phyloP scores from a whole-genome alignment of 2,797 vertebrate genomes.

The Gymnodraco acuticeps region DNA sequence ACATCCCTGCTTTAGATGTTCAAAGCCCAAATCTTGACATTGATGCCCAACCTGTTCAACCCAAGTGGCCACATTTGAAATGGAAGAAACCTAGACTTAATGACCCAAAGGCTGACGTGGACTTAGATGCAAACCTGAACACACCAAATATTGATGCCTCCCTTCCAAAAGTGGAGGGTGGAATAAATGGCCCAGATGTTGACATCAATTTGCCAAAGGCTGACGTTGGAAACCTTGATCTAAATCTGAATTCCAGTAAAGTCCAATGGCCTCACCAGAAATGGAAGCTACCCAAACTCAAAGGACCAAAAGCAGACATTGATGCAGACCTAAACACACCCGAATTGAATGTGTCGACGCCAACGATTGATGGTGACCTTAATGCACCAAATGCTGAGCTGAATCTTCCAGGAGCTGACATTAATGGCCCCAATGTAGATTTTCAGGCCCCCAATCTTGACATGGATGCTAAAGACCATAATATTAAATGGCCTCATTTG shows the following conservation, averaged over 20 bases:
- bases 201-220: slow-evolving; percentile 53
- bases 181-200: slow-evolving; percentile 43
- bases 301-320: slow-evolving; percentile 57
- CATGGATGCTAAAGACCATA: slow-evolving; percentile 63
- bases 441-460: slow-evolving; percentile 57
- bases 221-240: slow-evolving; percentile 43
- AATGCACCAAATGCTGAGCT: slow-evolving; percentile 65
- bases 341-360: slow-evolving; percentile 56
- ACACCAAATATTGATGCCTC: slow-evolving; percentile 55
- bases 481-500: slow-evolving; percentile 72
- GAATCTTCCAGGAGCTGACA: slow-evolving; percentile 65
- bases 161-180: slow-evolving; percentile 59
- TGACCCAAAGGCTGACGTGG: slow-evolving; percentile 56
- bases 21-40: slow-evolving; percentile 61
- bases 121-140: slow-evolving; percentile 57
- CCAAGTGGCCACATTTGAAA: slow-evolving; percentile 73
- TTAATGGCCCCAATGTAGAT: slow-evolving; percentile 50
- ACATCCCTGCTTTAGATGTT: slow-evolving; percentile 52
- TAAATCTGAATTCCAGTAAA: slow-evolving; percentile 62
- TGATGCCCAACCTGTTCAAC: slow-evolving; percentile 65
- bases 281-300: slow-evolving; percentile 70
- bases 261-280: slow-evolving; percentile 76
- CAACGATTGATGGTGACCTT: slow-evolving; percentile 66
- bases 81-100: slow-evolving; percentile 71
- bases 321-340: slow-evolving; percentile 55